Percentiles rank a stretch among this genome's conserved stretches.
Conservation (phyloP, 2,888 invertebrate genomes). For the Strigamia transsilvanica region DNA sequence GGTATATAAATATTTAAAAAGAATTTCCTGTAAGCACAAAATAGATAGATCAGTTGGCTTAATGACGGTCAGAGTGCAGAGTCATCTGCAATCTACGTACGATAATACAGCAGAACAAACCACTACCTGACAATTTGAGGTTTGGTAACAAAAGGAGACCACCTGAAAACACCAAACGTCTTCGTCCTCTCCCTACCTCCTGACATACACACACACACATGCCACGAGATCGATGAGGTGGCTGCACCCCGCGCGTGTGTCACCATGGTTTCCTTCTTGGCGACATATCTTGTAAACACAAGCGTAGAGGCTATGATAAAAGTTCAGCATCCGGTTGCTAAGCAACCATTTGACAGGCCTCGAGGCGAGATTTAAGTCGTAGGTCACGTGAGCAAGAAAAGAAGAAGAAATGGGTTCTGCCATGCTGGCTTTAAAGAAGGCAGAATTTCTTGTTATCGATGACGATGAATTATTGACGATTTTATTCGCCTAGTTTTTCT, state of each 20-base stretch:
- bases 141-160: slow-evolving; percentile 45
- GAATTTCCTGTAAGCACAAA: no score
- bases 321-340: slow-evolving; percentile 51
- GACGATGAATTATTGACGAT: slow-evolving; percentile 16
- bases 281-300: slow-evolving; percentile 52
- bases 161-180: slow-evolving; percentile 50
- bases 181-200: slow-evolving; percentile 3
- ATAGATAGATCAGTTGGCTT: background rate
- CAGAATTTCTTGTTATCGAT: slow-evolving; percentile 1
- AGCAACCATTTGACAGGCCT: slow-evolving; percentile 50
- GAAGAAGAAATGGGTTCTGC: background rate
- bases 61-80: background rate
- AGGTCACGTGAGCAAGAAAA: slow-evolving; percentile 1
- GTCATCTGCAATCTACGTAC: background rate
- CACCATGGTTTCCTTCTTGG: slow-evolving; percentile 50
- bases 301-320: slow-evolving; percentile 50
- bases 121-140: slow-evolving; percentile 51
- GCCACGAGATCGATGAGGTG: slow-evolving; percentile 48
- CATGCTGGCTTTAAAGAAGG: slow-evolving; percentile 16
- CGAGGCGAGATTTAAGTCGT: slow-evolving; percentile 32
- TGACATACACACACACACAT: slow-evolving; percentile 28
- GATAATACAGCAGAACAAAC: slow-evolving; percentile 41
- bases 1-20: no score
- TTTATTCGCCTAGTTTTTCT: background rate
- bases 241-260: slow-evolving; percentile 46